A percentile compares a stretch with the other conserved stretches of the same genome.
Conservation (phyloP, 2,797 vertebrate species). For the Diceros bicornis region DNA sequence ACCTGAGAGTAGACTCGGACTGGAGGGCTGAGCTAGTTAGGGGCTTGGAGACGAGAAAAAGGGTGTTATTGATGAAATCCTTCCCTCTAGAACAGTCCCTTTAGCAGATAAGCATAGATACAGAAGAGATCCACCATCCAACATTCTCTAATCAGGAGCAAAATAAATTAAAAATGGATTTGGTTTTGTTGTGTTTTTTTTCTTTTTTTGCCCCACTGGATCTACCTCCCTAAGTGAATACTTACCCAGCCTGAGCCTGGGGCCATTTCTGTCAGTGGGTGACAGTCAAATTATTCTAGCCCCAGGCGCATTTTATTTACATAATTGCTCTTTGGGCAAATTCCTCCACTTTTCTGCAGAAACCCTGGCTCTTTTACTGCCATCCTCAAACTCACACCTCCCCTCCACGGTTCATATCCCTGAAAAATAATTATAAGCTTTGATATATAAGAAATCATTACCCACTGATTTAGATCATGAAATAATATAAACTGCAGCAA, state of each 20-base stretch:
- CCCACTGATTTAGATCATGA: slow-evolving; percentile 83
- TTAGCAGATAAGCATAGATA: background rate
- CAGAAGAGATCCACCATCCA: background rate
- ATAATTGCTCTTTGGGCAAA: slow-evolving; percentile 82
- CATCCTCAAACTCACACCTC: slow-evolving; percentile 38
- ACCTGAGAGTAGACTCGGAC: accelerated
- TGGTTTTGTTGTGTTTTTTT: background rate
- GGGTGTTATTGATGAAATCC: accelerated
- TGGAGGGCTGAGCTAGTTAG: accelerated
- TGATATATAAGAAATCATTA: slow-evolving; percentile 82
- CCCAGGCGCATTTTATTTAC: slow-evolving; percentile 78
- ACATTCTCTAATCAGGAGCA: background rate
- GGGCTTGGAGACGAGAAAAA: too few species aligned
- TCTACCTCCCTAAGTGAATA: slow-evolving; percentile 25
- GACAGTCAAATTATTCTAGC: slow-evolving; percentile 79
- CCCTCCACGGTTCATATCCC: slow-evolving; percentile 60
- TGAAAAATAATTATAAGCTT: slow-evolving; percentile 85
- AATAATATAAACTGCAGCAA: slow-evolving; percentile 70
- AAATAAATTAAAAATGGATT: slow-evolving; percentile 22
- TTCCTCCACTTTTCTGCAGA: slow-evolving; percentile 73
- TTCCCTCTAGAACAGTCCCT: background rate
- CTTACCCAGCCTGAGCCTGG: slow-evolving; percentile 34
- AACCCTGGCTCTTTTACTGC: slow-evolving; percentile 62
- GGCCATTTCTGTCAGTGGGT: slow-evolving; percentile 77
- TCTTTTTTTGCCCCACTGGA: background rate